Evolutionary conservation across 2,113 vertebrate genomes (phyloP).

Genomic region (Colius striatus): DNA sequence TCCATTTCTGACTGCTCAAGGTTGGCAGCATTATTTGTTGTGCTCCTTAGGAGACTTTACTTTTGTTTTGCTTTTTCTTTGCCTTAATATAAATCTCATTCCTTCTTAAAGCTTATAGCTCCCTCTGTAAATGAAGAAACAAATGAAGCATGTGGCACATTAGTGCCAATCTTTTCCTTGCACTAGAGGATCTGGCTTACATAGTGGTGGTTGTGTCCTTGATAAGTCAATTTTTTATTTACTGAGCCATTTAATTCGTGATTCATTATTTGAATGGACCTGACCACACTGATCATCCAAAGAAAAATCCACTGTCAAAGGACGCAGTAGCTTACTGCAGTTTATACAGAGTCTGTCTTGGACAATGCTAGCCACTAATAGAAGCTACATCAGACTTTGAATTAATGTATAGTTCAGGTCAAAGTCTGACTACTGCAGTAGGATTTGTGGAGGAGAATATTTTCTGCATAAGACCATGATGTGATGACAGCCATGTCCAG

Average conservation of each 20-base stretch:
- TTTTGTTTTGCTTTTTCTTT: slow-evolving; percentile 27
- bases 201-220: slow-evolving; percentile 35
- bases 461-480: neutral
- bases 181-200: slow-evolving; percentile 1
- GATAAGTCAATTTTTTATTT: slow-evolving; percentile 55
- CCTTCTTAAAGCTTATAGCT: slow-evolving; percentile 51
- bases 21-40: neutral
- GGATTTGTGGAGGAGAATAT: neutral
- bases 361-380: neutral
- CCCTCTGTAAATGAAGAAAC: slow-evolving; percentile 57
- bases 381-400: neutral
- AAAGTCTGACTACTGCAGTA: neutral
- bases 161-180: slow-evolving; percentile 41
- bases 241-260: slow-evolving; percentile 43
- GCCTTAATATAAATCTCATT: slow-evolving; percentile 46
- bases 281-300: neutral
- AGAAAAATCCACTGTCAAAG: neutral
- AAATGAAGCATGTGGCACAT: slow-evolving; percentile 60
- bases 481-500: neutral
- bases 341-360: neutral
- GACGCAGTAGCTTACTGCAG: neutral
- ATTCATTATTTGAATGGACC: slow-evolving; percentile 9
- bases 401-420: neutral
- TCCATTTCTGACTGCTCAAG: slow-evolving; percentile 10
- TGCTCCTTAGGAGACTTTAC: slow-evolving; percentile 11